phyloP scores from a whole-genome alignment of 2,888 invertebrate species.

The Drosophila subsilvestris region DNA sequence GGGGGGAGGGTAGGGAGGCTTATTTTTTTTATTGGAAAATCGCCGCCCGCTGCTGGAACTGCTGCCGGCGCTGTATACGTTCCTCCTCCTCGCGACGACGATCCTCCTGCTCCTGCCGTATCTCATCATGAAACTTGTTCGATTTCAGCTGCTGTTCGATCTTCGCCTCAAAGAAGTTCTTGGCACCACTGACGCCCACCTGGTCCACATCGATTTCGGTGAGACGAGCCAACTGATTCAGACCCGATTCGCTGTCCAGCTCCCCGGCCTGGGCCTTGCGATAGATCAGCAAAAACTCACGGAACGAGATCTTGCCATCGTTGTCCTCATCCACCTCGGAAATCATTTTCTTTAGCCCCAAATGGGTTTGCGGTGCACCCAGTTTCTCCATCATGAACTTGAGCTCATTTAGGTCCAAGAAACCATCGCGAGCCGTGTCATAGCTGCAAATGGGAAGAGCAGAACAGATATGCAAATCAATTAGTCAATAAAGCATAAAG shows the following conservation, averaged over 20 bases:
- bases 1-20: neutral
- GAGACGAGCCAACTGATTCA: slow-evolving; percentile 92
- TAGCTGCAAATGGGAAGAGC: slow-evolving; percentile 88
- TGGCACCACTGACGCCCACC: slow-evolving; percentile 97
- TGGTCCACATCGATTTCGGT: slow-evolving; percentile 97
- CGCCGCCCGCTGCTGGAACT: slow-evolving; percentile 95
- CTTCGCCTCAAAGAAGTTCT: slow-evolving; percentile 98
- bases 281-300: slow-evolving; percentile 93
- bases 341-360: slow-evolving; percentile 97
- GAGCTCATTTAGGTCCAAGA: slow-evolving; percentile 93
- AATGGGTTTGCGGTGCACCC: slow-evolving; percentile 97
- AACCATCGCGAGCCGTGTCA: slow-evolving; percentile 95
- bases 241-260: slow-evolving; percentile 92
- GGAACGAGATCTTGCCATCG: slow-evolving; percentile 94
- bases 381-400: slow-evolving; percentile 98
- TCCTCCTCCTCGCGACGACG: slow-evolving; percentile 93
- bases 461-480: slow-evolving; percentile 20
- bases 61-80: slow-evolving; percentile 90
- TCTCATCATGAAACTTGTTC: slow-evolving; percentile 96
- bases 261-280: slow-evolving; percentile 96
- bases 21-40: slow-evolving; percentile 87
- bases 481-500: slow-evolving; percentile 22
- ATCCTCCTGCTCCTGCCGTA: slow-evolving; percentile 95
- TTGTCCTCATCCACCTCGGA: slow-evolving; percentile 94
- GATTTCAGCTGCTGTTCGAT: slow-evolving; percentile 93